These are phyloP conservation scores for Pseudobourletiella spinata DNA, from an alignment of 1,140 invertebrate genomes.

Conservation along the genomic window DNA sequence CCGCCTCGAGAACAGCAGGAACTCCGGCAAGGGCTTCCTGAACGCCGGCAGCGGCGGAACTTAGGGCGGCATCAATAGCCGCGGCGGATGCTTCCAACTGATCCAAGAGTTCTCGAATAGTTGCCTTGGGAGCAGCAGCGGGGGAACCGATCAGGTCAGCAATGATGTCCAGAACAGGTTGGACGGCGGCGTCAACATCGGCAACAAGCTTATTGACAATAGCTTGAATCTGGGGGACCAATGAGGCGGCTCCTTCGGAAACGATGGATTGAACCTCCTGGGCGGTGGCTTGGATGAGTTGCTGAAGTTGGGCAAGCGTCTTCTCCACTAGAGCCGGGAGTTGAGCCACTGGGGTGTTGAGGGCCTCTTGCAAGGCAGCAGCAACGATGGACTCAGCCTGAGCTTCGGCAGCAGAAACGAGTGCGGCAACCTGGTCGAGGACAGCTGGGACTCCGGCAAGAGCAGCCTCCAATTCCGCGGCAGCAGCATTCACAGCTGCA, in stretches of 20 bases:
- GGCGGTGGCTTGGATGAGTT: neutral
- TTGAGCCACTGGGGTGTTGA: neutral
- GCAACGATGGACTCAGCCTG: neutral
- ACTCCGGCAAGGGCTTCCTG: neutral
- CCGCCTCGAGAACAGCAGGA: neutral
- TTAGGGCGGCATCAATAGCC: neutral
- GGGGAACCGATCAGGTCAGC: too few relatives aligned
- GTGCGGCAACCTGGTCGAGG: neutral
- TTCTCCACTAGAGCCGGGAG: neutral
- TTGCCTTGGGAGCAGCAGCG: too few relatives aligned
- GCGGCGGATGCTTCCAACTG: neutral
- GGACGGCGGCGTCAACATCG: neutral
- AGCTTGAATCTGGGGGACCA: neutral
- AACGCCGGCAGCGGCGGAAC: neutral
- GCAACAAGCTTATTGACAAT: neutral
- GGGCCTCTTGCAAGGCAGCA: neutral
- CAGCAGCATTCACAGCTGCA: neutral
- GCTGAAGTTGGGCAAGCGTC: neutral
- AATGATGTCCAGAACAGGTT: neutral
- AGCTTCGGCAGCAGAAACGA: neutral
- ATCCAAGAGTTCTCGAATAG: too few relatives aligned
- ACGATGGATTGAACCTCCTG: neutral
- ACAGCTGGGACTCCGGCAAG: neutral
- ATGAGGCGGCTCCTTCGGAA: neutral
- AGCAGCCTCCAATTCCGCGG: neutral